Percentiles rank a stretch among this genome's conserved stretches.
Evolutionary conservation across 2,888 invertebrate genomes (phyloP).

Genomic region (Sinhomidia bicolor): DNA sequence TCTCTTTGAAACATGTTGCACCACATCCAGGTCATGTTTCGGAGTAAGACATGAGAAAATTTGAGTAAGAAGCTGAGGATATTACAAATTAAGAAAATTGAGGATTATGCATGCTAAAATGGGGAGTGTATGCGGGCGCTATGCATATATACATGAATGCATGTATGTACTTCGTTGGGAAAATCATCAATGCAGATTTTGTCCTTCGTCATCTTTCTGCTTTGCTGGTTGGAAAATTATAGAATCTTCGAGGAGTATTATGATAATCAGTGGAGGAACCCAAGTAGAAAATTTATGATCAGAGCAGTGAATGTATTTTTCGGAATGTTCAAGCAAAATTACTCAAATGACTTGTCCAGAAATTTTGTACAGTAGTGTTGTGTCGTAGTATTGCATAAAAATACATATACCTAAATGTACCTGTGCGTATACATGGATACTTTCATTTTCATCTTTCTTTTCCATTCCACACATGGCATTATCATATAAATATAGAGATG

Average conservation of each 20-base stretch:
- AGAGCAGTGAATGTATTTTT: not conserved
- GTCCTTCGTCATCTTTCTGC: not conserved
- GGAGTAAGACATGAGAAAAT: not conserved
- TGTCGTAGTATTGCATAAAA: no score
- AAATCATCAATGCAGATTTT: constrained; percentile 29
- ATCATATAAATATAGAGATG: no score
- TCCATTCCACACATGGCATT: not conserved
- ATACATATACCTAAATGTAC: not conserved
- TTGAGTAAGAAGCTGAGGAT: constrained; percentile 15
- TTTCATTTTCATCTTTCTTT: not conserved
- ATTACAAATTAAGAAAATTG: no score
- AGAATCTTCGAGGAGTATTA: not conserved
- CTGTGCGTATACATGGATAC: not conserved
- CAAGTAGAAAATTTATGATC: not conserved
- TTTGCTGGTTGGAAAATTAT: not conserved
- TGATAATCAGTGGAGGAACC: not conserved
- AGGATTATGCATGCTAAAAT: no score
- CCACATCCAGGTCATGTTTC: constrained; percentile 24
- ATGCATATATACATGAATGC: no score
- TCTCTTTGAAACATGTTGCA: constrained; percentile 2
- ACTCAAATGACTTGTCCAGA: no score
- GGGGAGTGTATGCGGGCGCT: no score
- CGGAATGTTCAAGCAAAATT: no score
- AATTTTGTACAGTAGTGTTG: no score
- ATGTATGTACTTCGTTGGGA: constrained; percentile 39